These are phyloP conservation scores for Drosophila nr. perissopoda DNA, from an alignment of 2,888 invertebrate species.

Conservation along the genomic window DNA sequence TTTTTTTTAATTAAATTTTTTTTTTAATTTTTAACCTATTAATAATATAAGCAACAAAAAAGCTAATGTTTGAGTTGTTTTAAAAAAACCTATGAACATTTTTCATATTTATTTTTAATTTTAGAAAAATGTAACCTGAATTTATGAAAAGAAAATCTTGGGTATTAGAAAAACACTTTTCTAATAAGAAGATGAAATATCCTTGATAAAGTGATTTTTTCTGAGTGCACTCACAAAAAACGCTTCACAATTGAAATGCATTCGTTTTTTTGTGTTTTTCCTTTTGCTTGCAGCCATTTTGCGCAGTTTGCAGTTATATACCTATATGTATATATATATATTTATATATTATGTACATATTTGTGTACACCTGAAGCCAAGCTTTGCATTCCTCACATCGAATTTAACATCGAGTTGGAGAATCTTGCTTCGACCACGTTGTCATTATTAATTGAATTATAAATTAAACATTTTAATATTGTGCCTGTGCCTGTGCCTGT, in stretches of 20 bases:
- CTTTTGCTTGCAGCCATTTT: neutral
- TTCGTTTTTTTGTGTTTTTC: constrained; percentile 5
- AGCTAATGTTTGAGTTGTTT: neutral
- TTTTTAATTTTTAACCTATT: no score
- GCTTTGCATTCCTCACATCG: constrained; percentile 34
- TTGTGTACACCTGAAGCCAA: neutral
- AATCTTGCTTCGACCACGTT: constrained; percentile 45
- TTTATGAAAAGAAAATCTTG: neutral
- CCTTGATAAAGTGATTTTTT: neutral
- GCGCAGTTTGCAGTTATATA: neutral
- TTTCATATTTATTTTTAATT: neutral
- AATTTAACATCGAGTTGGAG: constrained; percentile 12
- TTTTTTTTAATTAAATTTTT: neutral
- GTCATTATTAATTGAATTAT: constrained; percentile 84
- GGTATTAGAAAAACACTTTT: neutral
- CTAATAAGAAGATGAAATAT: no score
- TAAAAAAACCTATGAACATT: neutral
- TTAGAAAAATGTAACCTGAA: neutral
- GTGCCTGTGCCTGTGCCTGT: constrained; percentile 48
- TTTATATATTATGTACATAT: neutral
- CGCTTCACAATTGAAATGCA: constrained; percentile 36
- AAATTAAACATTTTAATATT: constrained; percentile 82
- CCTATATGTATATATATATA: neutral
- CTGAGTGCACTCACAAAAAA: neutral
- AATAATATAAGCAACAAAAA: neutral